Base-by-base conservation (phyloP, 2,888 invertebrate species). In the Nesidiocoris tenuis region DNA sequence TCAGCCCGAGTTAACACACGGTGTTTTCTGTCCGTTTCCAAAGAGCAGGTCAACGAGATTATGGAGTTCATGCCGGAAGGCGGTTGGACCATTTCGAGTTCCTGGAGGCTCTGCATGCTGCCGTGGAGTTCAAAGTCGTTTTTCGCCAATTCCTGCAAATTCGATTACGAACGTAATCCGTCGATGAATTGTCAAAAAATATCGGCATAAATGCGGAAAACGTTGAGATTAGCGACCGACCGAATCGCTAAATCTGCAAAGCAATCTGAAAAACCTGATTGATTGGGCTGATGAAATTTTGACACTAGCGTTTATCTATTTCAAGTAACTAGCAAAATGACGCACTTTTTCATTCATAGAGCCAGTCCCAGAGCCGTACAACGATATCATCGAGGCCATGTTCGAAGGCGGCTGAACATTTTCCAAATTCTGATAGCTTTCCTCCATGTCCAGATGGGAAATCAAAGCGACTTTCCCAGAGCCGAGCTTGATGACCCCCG, bases 391-490 rank as follows among this genome's bases (percentile, higher is more conserved):
- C 24, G 78, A 80, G 76, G 91, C 92, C 89, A 94, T 90, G 79
- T 91, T 87, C 0, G 93, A 92, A 0, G 95, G 94, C 1, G 94
- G 94, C 82, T 92, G 92, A 1, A 93, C 88, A 78, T 91, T 90
- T 25, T 94, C 94, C 23, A 78, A 57, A 2, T 56, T 22, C 59
- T 93, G 84, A 59, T 77, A 78, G 61, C 77, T 80, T n/a, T 76
- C 74, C 55, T 80, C 81, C 78, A 81, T 78, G 16, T 80, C 81
- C 55, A 80, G 66, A 59, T 80, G 79, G 16, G 80, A 79, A 24
- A 80, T 81, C 3, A 81, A 77, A 9, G 79, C 80, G 59, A 79
- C 79, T 71, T 78, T 79, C 19, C 80, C 80, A 7, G 77, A 67
- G 21, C 80, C 79, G 19, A 80, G 74, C 22, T 79, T 77, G 24